phyloP scores from a whole-genome alignment of 2,888 invertebrate species.

The Alloscopus bannaensis region DNA sequence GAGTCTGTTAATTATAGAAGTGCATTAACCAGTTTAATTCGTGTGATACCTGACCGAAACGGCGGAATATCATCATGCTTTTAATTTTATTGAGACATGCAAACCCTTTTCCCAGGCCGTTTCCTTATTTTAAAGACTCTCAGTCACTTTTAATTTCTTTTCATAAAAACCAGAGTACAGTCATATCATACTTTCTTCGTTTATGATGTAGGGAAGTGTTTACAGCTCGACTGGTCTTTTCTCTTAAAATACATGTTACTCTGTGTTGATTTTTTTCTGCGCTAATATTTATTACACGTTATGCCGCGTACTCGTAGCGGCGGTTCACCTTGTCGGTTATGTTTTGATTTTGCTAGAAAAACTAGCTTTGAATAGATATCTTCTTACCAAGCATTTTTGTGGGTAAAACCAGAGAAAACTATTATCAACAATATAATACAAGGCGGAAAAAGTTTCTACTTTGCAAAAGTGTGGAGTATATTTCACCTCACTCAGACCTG shows the following conservation, averaged over 20 bases:
- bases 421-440: slow-evolving; percentile 30
- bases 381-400: no score
- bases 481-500: slow-evolving; percentile 22
- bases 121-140: neutral
- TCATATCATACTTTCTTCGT: no score
- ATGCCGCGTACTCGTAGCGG: no score
- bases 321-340: no score
- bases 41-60: slow-evolving; percentile 16
- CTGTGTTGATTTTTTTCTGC: neutral
- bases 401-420: slow-evolving; percentile 8
- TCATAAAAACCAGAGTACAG: no score
- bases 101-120: slow-evolving; percentile 17
- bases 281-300: neutral
- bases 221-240: no score
- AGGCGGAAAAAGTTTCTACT: no score
- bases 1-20: slow-evolving; percentile 19
- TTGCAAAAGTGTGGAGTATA: no score
- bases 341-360: no score
- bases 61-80: slow-evolving; percentile 8
- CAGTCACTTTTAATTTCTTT: neutral
- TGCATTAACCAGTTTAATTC: slow-evolving; percentile 38
- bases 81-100: slow-evolving; percentile 43
- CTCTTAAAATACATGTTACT: no score
- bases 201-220: no score
- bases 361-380: no score